Conservation (phyloP, 2,797 vertebrate genomes). For the Anas bernieri region DNA sequence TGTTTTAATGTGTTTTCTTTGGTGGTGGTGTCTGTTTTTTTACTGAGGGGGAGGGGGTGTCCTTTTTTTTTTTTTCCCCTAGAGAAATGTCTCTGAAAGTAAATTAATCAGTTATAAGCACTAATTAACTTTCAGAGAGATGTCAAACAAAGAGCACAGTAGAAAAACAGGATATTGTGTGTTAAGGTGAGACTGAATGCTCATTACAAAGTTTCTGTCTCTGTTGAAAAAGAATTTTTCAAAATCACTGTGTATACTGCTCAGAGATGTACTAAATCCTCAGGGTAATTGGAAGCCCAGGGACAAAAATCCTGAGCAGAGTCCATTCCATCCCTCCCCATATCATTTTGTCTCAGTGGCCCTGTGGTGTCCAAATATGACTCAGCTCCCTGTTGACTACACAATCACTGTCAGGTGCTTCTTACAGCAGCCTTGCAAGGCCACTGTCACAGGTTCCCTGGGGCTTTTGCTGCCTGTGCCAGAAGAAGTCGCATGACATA, state of each 20-base stretch:
- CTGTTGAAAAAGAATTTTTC: neutral
- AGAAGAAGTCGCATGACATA: neutral
- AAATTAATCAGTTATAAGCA: neutral
- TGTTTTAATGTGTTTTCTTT: neutral
- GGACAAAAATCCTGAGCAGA: neutral
- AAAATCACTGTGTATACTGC: neutral
- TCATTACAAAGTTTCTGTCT: neutral
- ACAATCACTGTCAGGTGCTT: neutral
- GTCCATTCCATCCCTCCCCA: too few species aligned
- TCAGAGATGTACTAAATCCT: neutral
- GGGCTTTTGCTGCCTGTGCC: neutral
- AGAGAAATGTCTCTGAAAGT: neutral
- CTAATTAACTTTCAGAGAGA: neutral
- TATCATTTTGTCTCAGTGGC: neutral
- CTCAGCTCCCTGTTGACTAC: neutral
- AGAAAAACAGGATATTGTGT: neutral
- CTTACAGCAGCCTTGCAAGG: neutral
- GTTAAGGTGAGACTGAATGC: neutral
- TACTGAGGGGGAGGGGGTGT: neutral
- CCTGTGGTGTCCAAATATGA: neutral
- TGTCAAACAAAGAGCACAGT: neutral
- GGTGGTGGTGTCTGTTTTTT: neutral
- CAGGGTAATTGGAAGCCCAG: neutral
- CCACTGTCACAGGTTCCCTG: neutral
- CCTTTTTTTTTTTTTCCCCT: neutral